These are phyloP conservation scores for Lagocephalus sceleratus DNA, from an alignment of 2,797 vertebrate species.

Conservation along the genomic window DNA sequence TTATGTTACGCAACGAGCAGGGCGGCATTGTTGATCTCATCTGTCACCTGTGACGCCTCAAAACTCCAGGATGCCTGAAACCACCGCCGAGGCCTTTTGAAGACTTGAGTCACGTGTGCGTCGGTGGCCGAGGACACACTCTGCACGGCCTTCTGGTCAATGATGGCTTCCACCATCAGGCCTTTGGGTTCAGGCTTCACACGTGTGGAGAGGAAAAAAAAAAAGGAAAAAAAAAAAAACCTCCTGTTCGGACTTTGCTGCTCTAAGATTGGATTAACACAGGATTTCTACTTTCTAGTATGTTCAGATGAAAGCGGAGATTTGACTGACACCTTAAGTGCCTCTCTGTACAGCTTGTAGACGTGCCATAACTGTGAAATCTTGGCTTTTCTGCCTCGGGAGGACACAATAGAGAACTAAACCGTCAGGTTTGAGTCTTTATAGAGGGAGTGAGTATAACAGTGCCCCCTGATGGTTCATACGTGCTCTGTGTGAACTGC, in stretches of 20 bases:
- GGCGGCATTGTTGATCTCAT: constrained; percentile 65
- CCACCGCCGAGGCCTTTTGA: constrained; percentile 63
- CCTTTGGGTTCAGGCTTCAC: constrained; percentile 65
- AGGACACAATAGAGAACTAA: constrained; percentile 35
- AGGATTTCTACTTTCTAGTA: constrained; percentile 47
- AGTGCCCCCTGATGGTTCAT: constrained; percentile 58
- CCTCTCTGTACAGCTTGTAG: constrained; percentile 46
- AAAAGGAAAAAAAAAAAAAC: constrained; percentile 39
- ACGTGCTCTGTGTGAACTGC: constrained; percentile 15
- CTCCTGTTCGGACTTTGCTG: constrained; percentile 44
- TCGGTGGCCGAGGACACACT: constrained; percentile 32
- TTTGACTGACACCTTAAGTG: constrained; percentile 57
- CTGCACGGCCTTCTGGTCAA: constrained; percentile 51
- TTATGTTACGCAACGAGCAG: constrained; percentile 68
- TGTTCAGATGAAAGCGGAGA: constrained; percentile 32
- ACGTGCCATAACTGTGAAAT: constrained; percentile 34
- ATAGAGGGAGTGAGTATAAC: constrained; percentile 36
- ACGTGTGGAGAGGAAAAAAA: constrained; percentile 56
- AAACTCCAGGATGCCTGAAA: constrained; percentile 55
- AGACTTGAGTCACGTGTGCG: constrained; percentile 57
- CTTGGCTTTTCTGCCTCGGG: constrained; percentile 30
- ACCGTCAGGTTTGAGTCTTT: constrained; percentile 28
- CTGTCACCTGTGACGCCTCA: constrained; percentile 65
- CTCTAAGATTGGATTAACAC: constrained; percentile 49
- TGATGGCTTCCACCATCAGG: constrained; percentile 47